These are phyloP conservation scores for Drosophila pruinosa DNA, from an alignment of 1,140 invertebrate species.

Conservation along the genomic window DNA sequence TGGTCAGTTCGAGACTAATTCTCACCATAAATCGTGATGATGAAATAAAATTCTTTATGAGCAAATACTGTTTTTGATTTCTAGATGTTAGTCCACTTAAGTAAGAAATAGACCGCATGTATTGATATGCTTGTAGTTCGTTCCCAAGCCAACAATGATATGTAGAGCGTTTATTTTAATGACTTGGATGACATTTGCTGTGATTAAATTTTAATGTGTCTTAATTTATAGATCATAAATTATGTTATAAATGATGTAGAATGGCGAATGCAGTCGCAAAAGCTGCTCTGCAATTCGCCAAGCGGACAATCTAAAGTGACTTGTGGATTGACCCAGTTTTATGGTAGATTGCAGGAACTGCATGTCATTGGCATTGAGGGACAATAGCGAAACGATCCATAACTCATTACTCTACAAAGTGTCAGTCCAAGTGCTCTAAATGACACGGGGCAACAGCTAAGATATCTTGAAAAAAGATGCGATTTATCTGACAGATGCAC, in stretches of 20 bases:
- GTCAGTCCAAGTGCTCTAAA: slow-evolving; percentile 3
- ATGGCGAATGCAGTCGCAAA: not conserved
- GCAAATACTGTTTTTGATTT: too few relatives aligned
- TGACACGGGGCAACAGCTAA: slow-evolving; percentile 6
- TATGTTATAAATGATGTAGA: not conserved
- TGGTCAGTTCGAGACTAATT: too few relatives aligned
- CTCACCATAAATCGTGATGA: too few relatives aligned
- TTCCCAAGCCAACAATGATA: not conserved
- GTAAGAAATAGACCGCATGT: not conserved
- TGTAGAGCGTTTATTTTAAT: not conserved
- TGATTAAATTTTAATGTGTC: not conserved
- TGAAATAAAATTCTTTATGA: too few relatives aligned
- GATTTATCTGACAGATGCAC: slow-evolving; percentile 33
- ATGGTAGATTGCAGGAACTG: slow-evolving; percentile 8
- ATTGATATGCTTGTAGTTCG: not conserved
- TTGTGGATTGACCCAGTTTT: slow-evolving; percentile 35
- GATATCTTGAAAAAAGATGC: slow-evolving; percentile 21
- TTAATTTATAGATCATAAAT: slow-evolving; percentile 21
- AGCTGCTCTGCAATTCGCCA: not conserved
- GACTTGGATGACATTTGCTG: not conserved
- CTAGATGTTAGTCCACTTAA: not conserved
- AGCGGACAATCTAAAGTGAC: slow-evolving; percentile 6
- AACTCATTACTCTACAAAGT: slow-evolving; percentile 26
- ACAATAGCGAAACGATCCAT: slow-evolving; percentile 25
- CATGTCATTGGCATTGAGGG: slow-evolving; percentile 26